Percentiles rank a stretch among this genome's conserved stretches.
Conservation (phyloP, 2,797 vertebrate genomes). For the Lagothrix lagotricha region DNA sequence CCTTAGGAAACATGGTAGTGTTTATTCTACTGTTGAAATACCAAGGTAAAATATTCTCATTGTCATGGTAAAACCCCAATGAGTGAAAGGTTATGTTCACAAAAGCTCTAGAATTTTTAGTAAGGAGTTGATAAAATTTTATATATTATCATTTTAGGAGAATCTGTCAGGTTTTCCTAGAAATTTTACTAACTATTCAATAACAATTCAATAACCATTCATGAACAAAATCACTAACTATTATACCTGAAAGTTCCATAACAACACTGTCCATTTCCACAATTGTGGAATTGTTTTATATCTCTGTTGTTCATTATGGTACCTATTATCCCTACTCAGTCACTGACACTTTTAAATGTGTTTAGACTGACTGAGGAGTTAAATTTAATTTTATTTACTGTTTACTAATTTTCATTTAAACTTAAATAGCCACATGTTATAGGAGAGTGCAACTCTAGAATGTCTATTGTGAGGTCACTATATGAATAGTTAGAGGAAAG, state of each 20-base stretch:
- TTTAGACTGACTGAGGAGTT: background rate
- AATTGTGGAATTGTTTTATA: background rate
- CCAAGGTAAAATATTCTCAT: background rate
- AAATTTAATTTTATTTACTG: background rate
- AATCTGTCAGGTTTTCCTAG: background rate
- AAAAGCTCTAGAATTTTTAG: background rate
- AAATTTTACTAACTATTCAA: background rate
- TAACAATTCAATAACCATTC: too few species aligned
- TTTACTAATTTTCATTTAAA: constrained; percentile 20
- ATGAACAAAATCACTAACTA: background rate
- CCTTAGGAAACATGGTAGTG: background rate
- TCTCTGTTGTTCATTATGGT: background rate
- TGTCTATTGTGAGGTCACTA: background rate
- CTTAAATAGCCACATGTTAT: background rate
- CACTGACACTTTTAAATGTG: background rate
- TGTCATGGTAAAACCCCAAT: background rate
- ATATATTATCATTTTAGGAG: background rate
- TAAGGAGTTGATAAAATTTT: background rate
- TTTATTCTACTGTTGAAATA: background rate
- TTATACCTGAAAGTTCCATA: background rate
- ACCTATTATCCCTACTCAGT: background rate
- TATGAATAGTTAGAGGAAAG: background rate
- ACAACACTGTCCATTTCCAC: background rate
- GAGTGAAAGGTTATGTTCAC: background rate
- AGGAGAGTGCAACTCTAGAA: background rate